Evolutionary conservation across 2,113 vertebrate species (phyloP).

Genomic region (Mormoops blainvillei): DNA sequence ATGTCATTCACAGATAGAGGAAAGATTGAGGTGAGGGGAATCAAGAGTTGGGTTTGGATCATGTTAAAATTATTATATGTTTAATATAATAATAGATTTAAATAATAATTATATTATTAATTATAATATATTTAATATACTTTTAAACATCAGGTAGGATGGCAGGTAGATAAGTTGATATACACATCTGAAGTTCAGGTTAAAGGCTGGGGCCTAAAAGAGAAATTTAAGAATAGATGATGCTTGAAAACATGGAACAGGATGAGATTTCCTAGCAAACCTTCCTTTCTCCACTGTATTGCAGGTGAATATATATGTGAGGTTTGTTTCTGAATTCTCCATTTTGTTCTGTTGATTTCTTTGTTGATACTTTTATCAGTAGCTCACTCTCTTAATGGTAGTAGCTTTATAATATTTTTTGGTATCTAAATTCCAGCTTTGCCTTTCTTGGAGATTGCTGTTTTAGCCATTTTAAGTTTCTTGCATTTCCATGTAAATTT

Average conservation of each 20-base stretch:
- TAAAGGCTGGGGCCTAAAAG: neutral
- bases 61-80: neutral
- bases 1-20: neutral
- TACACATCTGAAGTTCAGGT: neutral
- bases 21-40: neutral
- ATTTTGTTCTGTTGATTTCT: conserved; percentile 16
- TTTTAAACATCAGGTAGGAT: neutral
- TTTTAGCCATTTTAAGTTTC: neutral
- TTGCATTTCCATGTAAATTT: neutral
- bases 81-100: too few relatives aligned
- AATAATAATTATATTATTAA: too few relatives aligned
- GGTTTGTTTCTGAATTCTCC: neutral
- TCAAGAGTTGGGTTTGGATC: neutral
- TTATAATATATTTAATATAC: neutral
- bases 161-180: neutral
- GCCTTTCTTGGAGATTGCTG: neutral
- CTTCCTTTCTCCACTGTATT: neutral
- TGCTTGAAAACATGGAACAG: neutral
- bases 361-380: neutral
- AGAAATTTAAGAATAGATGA: neutral
- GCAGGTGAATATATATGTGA: neutral
- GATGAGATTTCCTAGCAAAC: neutral
- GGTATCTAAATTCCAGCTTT: neutral
- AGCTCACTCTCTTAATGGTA: neutral
- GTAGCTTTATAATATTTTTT: neutral